Base-by-base conservation (phyloP, 2,797 vertebrate species). In the Pipistrellus pipistrellus region DNA sequence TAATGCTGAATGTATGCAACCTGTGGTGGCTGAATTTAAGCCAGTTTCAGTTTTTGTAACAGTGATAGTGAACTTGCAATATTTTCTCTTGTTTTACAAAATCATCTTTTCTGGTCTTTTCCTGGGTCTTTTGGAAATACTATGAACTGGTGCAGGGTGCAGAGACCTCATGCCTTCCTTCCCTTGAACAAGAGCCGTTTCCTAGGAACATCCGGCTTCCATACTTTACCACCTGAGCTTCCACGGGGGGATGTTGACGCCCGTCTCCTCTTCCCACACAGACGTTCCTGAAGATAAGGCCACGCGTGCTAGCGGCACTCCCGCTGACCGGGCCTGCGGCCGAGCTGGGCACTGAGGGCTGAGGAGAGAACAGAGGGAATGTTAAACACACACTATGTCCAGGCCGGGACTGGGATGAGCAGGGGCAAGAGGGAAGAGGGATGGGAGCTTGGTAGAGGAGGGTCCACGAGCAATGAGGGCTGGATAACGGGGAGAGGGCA, bases 161-260 rank as follows among this genome's bases (percentile, higher is more conserved):
- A n/a, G 76, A 88, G 80, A 92, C 75, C 55, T 90, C 53, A 85
- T 95, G 91, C 93, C 84, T 95, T 83, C 41, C 88, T 92, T 91
- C 81, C 75, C 71, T 93, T 93, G 76, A 94, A 73, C 25, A 81
- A 95, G 71, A 73, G 14, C 44, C 55, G 4, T 87, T 92, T 96
- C 86, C 92, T 82, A 85, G 55, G 73, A 85, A 91, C 55, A 92
- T 95, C 87, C 77, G 48, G 27, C 41, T 73, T 27, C 38, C 15
- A 12, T 35, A 71, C 38, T 91, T 41, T 81, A 90, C 95, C 95
- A 62, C 13, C 48, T 27, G 32, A 8, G 25, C 64, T 93, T 93
- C 84, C 46, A 30, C 1, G 57, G 21, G 25, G 30, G 48, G 88
- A 90, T 81, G 73, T 57, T 85, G 84, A 59, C 84, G 77, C 85